Base-by-base conservation (phyloP, 2,888 invertebrate genomes). In the Celastrina argiolus region DNA sequence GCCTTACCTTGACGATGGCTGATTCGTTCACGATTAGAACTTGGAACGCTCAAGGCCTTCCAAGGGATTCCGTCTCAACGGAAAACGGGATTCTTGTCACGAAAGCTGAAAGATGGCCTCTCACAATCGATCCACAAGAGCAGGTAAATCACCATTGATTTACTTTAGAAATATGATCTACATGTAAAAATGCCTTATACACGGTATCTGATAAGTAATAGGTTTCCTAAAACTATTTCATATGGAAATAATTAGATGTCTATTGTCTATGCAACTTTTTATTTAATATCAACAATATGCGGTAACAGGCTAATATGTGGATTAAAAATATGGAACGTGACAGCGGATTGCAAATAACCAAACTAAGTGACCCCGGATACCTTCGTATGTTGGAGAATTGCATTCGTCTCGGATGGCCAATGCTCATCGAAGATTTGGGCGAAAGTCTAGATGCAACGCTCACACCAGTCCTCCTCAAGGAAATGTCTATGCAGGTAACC, bases 111-210 rank as follows among this genome's bases (percentile, higher is more conserved):
- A 92, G 96, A 14, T 97, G 97, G 97, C 97, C 98, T 0, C 92
- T 98, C 18, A 97, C 98, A 93, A 97, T 98, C 69, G 98, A 98
- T 86, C 98, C 98, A 0, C 98, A 98, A 81, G 97, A 97, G 79
- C 98, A 98, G 89, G 96, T 96, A 6, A 45, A 18, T 45, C 42
- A 36, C 8, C 36, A 36, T 36, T n/a, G n/a, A n/a, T n/a, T n/a
- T n/a, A n/a, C n/a, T n/a, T 8, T 36, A 36, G 31, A 31, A 31
- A 31, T 31, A 31, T 31, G 31, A 31, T 31, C 7, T 31, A 31
- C 6, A 31, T 31, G 5, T 31, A 6, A 4, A 31, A 6, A 31
- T 31, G 31, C 31, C 7, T 28, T 31, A 31, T 2, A 31, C 7
- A 10, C 8, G 10, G 36, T 36, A 8, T n/a, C n/a, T n/a, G n/a